Conservation (phyloP, 2,113 vertebrate species). For the Tachycineta bicolor region DNA sequence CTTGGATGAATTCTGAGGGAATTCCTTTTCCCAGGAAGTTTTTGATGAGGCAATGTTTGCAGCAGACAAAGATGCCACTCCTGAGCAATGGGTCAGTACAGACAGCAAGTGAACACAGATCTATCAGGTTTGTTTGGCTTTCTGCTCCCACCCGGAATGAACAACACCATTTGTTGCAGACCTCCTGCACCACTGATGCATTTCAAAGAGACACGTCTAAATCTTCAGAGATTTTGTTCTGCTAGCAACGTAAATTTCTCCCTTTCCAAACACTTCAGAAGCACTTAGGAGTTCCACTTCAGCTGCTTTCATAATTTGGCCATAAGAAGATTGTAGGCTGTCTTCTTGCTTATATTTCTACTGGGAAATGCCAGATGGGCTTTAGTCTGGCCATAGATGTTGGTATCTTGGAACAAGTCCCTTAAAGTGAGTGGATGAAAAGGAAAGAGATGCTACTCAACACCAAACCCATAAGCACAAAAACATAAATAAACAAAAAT, state of each 20-base stretch:
- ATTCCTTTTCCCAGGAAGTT: not conserved
- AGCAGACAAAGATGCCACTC: not conserved
- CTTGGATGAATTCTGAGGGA: not conserved
- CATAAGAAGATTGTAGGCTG: not conserved
- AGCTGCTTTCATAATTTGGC: accelerated
- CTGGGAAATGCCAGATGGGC: not conserved
- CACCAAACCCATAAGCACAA: not conserved
- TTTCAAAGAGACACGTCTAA: not conserved
- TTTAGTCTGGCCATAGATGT: not conserved
- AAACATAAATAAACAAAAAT: not conserved
- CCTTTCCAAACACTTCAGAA: slow-evolving; percentile 6
- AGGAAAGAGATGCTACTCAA: not conserved
- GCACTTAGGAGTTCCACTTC: not conserved
- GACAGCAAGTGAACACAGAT: not conserved
- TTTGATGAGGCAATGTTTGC: not conserved
- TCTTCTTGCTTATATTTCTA: not conserved
- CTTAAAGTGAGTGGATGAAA: not conserved
- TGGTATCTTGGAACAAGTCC: not conserved
- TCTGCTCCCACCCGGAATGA: not conserved
- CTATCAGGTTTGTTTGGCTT: not conserved
- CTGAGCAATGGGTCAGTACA: not conserved
- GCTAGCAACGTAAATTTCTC: not conserved
- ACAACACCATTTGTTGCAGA: not conserved
- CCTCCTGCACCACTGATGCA: not conserved
- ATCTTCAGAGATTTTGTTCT: not conserved